Evolutionary conservation across 2,888 invertebrate genomes (phyloP).

Genomic region (Lymantria dispar): DNA sequence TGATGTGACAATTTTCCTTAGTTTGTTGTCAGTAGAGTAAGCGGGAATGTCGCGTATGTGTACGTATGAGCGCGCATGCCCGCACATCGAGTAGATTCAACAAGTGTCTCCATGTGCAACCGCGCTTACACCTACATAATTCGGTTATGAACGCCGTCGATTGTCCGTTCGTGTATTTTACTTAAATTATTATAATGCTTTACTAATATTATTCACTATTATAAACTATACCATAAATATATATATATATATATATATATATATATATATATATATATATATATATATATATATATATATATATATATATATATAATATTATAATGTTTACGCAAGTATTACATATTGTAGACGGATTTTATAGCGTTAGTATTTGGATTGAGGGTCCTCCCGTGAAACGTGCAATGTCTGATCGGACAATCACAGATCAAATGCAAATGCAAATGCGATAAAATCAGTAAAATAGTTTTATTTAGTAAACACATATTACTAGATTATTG

Average conservation of each 20-base stretch:
- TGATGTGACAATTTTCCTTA: constrained; percentile 9
- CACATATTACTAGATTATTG: too few species aligned
- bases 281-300: too few species aligned
- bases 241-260: background rate
- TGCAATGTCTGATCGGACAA: too few species aligned
- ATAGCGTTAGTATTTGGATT: too few species aligned
- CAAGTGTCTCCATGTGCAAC: constrained; percentile 76
- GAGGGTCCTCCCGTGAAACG: too few species aligned
- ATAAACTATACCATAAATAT: background rate
- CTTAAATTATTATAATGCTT: background rate
- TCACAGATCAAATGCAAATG: too few species aligned
- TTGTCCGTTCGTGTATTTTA: background rate
- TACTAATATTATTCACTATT: too few species aligned
- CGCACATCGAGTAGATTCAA: constrained; percentile 60
- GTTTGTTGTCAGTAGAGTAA: constrained; percentile 2
- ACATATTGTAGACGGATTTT: too few species aligned
- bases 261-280: background rate
- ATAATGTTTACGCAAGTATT: too few species aligned
- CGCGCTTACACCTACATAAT: constrained; percentile 9
- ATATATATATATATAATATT: too few species aligned
- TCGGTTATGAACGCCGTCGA: background rate
- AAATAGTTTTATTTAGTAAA: too few species aligned
- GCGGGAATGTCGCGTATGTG: constrained; percentile 8
- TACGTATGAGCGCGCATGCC: constrained; percentile 53
- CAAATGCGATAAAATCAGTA: too few species aligned